phyloP scores from a whole-genome alignment of 2,113 vertebrate species.

The Cervus canadensis region DNA sequence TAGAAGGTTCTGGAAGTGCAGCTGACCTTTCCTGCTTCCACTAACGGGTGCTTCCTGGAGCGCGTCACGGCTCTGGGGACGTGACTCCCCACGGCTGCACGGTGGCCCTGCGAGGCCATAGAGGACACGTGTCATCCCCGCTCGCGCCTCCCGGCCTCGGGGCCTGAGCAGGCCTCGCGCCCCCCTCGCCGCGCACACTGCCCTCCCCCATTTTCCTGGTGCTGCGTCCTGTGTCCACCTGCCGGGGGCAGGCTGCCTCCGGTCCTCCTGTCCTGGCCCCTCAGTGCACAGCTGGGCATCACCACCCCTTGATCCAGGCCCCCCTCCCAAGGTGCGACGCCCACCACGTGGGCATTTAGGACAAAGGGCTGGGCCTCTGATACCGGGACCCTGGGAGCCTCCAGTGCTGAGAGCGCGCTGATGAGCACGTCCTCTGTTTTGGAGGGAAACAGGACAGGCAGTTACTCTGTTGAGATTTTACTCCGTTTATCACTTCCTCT shows the following conservation, averaged over 20 bases:
- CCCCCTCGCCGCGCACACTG: fast-evolving
- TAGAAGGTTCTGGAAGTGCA: background rate
- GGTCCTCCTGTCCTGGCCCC: background rate
- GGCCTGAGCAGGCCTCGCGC: background rate
- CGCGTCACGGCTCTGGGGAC: fast-evolving
- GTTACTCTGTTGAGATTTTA: background rate
- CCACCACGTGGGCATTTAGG: background rate
- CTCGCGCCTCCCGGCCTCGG: fast-evolving
- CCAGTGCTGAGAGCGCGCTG: fast-evolving
- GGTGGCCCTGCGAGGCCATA: fast-evolving
- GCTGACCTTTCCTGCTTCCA: background rate
- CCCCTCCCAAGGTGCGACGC: background rate
- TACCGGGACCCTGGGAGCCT: background rate
- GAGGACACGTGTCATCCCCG: fast-evolving
- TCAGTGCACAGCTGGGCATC: background rate
- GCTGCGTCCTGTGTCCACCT: background rate
- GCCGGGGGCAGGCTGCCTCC: background rate
- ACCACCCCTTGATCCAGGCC: background rate
- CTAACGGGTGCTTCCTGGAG: background rate
- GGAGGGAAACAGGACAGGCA: background rate
- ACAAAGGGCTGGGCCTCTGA: background rate
- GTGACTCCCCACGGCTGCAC: background rate
- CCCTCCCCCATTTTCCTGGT: background rate
- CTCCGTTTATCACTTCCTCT: background rate
- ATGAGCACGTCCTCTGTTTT: background rate